Percentiles rank a stretch among this genome's conserved stretches.
Conservation (phyloP, 2,888 invertebrate species). For the Acronicta leporina region DNA sequence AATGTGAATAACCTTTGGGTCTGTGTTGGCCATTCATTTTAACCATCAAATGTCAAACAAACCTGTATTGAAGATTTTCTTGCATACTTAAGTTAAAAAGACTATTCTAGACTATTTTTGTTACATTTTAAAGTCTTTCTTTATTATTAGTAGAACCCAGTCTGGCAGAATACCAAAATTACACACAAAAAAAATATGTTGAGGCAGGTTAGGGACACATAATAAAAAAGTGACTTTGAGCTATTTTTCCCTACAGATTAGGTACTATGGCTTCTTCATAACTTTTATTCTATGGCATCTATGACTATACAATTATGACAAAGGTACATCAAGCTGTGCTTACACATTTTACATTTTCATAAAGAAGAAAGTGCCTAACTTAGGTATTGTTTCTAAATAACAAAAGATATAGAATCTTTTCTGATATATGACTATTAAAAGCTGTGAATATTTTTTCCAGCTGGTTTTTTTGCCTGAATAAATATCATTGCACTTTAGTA, state of each 20-base stretch:
- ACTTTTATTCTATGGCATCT: slow-evolving; percentile 24
- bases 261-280: slow-evolving; percentile 31
- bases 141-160: slow-evolving; percentile 37
- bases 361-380: too few species aligned
- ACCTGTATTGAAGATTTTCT: slow-evolving; percentile 11
- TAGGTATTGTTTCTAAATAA: too few species aligned
- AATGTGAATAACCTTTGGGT: slow-evolving; percentile 21
- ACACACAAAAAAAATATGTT: slow-evolving; percentile 32
- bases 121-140: slow-evolving; percentile 36
- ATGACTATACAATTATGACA: not conserved
- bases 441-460: too few species aligned
- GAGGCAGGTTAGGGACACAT: slow-evolving; percentile 38
- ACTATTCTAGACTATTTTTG: slow-evolving; percentile 31
- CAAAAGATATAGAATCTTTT: not conserved
- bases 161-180: slow-evolving; percentile 52
- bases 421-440: not conserved
- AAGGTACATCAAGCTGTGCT: not conserved
- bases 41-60: slow-evolving; percentile 24
- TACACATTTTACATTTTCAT: too few species aligned
- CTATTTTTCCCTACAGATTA: slow-evolving; percentile 18
- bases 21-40: slow-evolving; percentile 15
- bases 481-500: not conserved
- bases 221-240: slow-evolving; percentile 27
- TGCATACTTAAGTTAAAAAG: slow-evolving; percentile 17
- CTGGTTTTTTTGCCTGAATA: too few species aligned